Percentiles rank a stretch among this genome's conserved stretches.
Conservation (phyloP, 2,888 invertebrate genomes). For the Acrobeloides nanus region DNA sequence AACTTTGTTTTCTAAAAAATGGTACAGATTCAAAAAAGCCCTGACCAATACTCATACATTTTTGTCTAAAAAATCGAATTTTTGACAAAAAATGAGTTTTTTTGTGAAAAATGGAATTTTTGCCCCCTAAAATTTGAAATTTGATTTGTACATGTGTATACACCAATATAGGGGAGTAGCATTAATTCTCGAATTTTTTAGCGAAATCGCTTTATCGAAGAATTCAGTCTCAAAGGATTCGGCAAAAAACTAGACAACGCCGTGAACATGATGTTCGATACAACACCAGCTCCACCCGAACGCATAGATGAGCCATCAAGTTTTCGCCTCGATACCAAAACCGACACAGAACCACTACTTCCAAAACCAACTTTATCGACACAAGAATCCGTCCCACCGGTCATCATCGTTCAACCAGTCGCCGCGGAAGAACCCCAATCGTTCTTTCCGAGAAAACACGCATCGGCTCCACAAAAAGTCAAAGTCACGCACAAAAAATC, state of each 20-base stretch:
- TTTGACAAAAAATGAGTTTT: neutral
- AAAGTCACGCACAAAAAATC: too few relatives aligned
- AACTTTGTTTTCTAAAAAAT: neutral
- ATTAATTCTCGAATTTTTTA: constrained; percentile 18
- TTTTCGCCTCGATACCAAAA: too few relatives aligned
- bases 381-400: too few relatives aligned
- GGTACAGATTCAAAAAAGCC: neutral
- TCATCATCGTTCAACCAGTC: too few relatives aligned
- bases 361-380: too few relatives aligned
- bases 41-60: neutral
- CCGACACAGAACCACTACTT: too few relatives aligned
- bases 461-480: too few relatives aligned
- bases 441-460: too few relatives aligned
- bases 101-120: neutral
- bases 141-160: too few relatives aligned
- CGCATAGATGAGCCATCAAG: neutral
- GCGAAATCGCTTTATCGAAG: constrained; percentile 42
- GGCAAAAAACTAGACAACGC: constrained; percentile 47
- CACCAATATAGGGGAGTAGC: neutral
- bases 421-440: too few relatives aligned
- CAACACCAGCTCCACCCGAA: neutral
- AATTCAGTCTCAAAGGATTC: constrained; percentile 47
- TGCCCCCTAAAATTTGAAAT: too few relatives aligned
- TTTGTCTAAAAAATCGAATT: neutral
- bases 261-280: constrained; percentile 37